Conservation (phyloP, 2,797 vertebrate genomes). For the Urocyon cinereoargenteus region DNA sequence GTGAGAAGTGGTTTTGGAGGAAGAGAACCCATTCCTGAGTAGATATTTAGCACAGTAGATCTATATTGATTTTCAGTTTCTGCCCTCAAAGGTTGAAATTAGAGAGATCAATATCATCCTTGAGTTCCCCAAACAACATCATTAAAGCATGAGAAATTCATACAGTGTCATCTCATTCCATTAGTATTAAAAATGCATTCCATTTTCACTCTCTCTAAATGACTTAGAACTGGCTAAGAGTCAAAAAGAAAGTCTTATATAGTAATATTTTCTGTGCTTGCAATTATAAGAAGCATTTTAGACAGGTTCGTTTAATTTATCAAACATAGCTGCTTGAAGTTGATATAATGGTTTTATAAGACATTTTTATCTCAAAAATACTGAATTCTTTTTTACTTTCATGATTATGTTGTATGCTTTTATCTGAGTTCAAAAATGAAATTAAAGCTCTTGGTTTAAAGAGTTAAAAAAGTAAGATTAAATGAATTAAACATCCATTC, state of each 20-base stretch:
- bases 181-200: conserved; percentile 70
- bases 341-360: conserved; percentile 37
- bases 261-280: neutral
- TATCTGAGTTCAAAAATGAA: conserved; percentile 33
- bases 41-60: conserved; percentile 19
- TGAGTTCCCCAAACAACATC: conserved; percentile 61
- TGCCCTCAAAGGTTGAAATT: conserved; percentile 59
- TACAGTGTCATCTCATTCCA: conserved; percentile 9
- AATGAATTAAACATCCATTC: conserved; percentile 42
- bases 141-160: conserved; percentile 72
- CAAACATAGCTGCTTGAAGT: conserved; percentile 14
- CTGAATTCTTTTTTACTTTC: neutral
- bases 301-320: conserved; percentile 49
- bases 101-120: conserved; percentile 60
- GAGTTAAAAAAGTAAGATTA: neutral
- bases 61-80: conserved; percentile 68
- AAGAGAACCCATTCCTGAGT: neutral
- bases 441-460: conserved; percentile 59
- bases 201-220: conserved; percentile 50
- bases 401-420: conserved; percentile 44
- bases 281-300: conserved; percentile 44
- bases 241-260: conserved; percentile 47
- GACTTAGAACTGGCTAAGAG: conserved; percentile 36
- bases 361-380: conserved; percentile 35
- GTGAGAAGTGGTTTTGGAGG: conserved; percentile 40